Conservation (phyloP, 2,113 vertebrate species). For the Capricornis sumatraensis region DNA sequence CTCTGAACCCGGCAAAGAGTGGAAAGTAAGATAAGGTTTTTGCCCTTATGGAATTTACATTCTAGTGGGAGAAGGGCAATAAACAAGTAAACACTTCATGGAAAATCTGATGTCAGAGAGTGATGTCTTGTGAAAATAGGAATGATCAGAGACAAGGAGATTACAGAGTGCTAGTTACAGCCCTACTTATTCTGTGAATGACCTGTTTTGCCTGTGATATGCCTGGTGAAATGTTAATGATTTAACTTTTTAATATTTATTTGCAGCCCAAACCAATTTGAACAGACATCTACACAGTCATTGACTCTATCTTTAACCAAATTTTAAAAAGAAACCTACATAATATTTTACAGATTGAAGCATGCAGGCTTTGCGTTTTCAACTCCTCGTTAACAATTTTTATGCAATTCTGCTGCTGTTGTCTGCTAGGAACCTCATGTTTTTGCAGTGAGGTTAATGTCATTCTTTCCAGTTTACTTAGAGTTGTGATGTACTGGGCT, state of each 20-base stretch:
- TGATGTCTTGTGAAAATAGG: not conserved
- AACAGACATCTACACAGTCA: not conserved
- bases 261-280: not conserved
- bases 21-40: not conserved
- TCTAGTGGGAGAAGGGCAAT: not conserved
- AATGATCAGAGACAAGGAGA: not conserved
- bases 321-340: not conserved
- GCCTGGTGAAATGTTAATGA: not conserved
- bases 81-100: not conserved
- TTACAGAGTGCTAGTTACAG: not conserved
- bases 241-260: not conserved
- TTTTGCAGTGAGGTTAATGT: not conserved
- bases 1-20: not conserved
- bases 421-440: not conserved
- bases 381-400: not conserved
- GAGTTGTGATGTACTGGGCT: not conserved
- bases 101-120: slow-evolving; percentile 5
- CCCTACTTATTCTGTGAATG: not conserved
- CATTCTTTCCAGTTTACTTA: not conserved
- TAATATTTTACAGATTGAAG: not conserved
- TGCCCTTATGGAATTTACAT: not conserved
- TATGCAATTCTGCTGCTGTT: not conserved
- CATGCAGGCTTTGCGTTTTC: not conserved
- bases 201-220: not conserved
- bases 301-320: not conserved